Evolutionary conservation across 2,113 vertebrate species (phyloP).

Genomic region (Cyprinodon brontotheroides): DNA sequence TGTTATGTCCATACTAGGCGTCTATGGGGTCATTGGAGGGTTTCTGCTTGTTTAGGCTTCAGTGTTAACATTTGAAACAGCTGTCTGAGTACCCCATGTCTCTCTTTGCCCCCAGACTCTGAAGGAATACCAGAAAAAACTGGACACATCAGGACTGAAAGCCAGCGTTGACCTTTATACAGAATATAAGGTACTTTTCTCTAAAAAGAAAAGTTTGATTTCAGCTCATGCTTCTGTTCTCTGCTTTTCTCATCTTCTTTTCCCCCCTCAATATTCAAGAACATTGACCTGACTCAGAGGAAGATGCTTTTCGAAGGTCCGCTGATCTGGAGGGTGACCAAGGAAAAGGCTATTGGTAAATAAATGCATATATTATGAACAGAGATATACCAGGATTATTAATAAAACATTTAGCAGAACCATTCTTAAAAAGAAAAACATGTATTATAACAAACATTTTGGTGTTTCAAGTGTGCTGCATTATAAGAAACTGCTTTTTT

Average conservation of each 20-base stretch:
- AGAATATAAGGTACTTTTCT: conserved; percentile 63
- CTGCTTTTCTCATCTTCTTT: neutral
- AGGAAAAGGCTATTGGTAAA: conserved; percentile 87
- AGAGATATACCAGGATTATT: neutral
- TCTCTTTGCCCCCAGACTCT: conserved; percentile 77
- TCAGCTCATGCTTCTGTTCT: neutral
- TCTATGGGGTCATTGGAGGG: conserved; percentile 40
- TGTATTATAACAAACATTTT: neutral
- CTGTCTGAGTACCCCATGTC: conserved; percentile 33
- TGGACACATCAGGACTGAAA: conserved; percentile 88
- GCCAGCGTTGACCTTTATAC: conserved; percentile 86
- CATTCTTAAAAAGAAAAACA: neutral
- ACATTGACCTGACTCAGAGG: conserved; percentile 83
- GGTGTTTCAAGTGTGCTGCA: neutral
- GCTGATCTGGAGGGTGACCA: conserved; percentile 87
- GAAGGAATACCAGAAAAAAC: conserved; percentile 88
- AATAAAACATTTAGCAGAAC: neutral
- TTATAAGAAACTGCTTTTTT: neutral
- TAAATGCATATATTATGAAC: neutral
- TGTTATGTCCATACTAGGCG: conserved; percentile 37
- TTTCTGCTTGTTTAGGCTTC: conserved; percentile 25
- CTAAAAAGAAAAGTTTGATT: neutral
- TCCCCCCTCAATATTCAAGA: conserved; percentile 67
- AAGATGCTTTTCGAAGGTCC: conserved; percentile 85
- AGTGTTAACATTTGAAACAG: conserved; percentile 10